A percentile compares a stretch with the other conserved stretches of the same genome.
Conservation (phyloP, 2,888 invertebrate species). For the Dysmachus trigonus region DNA sequence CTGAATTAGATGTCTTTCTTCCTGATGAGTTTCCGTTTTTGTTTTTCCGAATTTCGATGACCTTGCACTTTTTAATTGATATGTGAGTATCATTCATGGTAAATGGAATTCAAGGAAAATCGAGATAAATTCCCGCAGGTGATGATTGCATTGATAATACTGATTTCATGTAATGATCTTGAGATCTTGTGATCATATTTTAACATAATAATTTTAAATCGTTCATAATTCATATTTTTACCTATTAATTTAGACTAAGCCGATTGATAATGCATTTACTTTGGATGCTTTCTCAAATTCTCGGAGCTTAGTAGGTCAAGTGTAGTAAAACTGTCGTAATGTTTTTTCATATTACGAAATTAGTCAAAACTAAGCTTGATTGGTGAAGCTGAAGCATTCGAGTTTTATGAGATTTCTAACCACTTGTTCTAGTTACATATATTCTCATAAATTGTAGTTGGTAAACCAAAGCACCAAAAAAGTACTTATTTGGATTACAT, state of each 20-base stretch:
- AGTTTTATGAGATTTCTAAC: too few relatives aligned
- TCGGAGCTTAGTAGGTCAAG: neutral
- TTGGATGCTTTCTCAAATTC: neutral
- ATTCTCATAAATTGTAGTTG: too few relatives aligned
- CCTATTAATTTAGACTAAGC: neutral
- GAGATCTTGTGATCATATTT: neutral
- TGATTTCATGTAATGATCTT: neutral
- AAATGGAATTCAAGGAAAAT: neutral
- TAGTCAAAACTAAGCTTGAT: too few relatives aligned
- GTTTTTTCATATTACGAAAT: neutral
- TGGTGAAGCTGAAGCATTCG: too few relatives aligned
- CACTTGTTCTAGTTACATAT: too few relatives aligned
- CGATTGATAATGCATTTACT: neutral
- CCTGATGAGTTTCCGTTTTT: neutral
- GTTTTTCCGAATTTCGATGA: neutral
- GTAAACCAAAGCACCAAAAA: too few relatives aligned
- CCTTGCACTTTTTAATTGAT: neutral
- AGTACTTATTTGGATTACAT: too few relatives aligned
- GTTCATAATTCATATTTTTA: neutral
- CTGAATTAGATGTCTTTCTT: neutral
- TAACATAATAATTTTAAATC: neutral
- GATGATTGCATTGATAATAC: neutral
- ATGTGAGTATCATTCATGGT: neutral
- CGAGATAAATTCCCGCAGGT: neutral
- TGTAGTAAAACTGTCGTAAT: neutral